Percentiles rank a stretch among this genome's conserved stretches.
These are phyloP conservation scores for Lepidochrysops patricia DNA, from an alignment of 2,888 invertebrate species.

Conservation along the genomic window DNA sequence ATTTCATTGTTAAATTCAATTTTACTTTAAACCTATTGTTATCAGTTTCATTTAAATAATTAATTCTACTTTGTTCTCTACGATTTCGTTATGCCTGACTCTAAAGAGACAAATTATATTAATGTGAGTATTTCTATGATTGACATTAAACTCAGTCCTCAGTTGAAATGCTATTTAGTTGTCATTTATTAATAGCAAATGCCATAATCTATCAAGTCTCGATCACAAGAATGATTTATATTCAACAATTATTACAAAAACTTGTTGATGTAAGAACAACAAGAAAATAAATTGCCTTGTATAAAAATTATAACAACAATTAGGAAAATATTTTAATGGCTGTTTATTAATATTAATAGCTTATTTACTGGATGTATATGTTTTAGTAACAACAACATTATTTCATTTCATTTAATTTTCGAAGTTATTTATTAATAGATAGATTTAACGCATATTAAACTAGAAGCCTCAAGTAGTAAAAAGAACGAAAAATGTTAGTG, in stretches of 20 bases:
- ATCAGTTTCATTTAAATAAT: conserved; percentile 1
- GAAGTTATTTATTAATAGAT: neutral
- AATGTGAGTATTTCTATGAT: neutral
- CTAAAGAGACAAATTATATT: conserved; percentile 1
- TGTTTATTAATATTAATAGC: neutral
- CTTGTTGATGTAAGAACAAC: conserved; percentile 17
- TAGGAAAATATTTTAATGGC: neutral
- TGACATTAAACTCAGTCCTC: conserved; percentile 1
- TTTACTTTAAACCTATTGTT: too few relatives aligned
- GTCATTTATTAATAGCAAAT: conserved; percentile 16
- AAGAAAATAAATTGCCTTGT: conserved; percentile 8
- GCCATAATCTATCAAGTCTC: conserved; percentile 15
- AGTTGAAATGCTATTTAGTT: conserved; percentile 18
- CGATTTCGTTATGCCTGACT: conserved; percentile 10
- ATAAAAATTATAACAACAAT: conserved; percentile 12
- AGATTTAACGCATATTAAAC: neutral
- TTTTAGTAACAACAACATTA: too few relatives aligned
- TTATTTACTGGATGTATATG: neutral
- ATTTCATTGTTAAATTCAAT: neutral
- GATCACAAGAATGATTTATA: conserved; percentile 13
- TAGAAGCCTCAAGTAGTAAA: neutral
- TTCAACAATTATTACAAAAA: conserved; percentile 16
- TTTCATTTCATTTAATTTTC: neutral
- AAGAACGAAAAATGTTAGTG: neutral
- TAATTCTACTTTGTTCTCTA: conserved; percentile 21